A percentile compares a stretch with the other conserved stretches of the same genome.
Evolutionary conservation across 2,888 invertebrate species (phyloP).

Genomic region (Synanthedon vespiformis): DNA sequence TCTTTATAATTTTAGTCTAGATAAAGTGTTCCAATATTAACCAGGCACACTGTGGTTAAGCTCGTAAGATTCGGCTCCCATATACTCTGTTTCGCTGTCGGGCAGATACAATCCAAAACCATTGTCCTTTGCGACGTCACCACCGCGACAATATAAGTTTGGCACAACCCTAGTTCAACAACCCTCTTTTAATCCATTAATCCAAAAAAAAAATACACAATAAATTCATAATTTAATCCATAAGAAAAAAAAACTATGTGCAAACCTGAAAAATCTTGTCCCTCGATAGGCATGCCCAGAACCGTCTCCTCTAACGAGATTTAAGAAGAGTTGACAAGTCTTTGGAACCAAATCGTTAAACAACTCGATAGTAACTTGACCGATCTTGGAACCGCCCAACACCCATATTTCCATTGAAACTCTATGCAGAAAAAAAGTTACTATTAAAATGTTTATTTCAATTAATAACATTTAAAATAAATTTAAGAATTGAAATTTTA

Average conservation of each 20-base stretch:
- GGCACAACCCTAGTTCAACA: conserved; percentile 51
- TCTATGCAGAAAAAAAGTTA: conserved; percentile 16
- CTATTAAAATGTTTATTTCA: neutral
- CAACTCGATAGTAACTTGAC: conserved; percentile 42
- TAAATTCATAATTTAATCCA: too few species aligned
- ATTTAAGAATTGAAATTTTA: neutral
- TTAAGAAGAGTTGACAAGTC: conserved; percentile 47
- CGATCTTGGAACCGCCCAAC: conserved; percentile 50
- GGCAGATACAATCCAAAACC: conserved; percentile 66
- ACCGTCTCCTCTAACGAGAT: conserved; percentile 38
- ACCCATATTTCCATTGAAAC: conserved; percentile 53
- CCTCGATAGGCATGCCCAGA: conserved; percentile 46
- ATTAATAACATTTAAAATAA: neutral
- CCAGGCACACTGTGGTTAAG: conserved; percentile 63
- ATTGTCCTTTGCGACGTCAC: conserved; percentile 69
- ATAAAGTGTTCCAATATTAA: conserved; percentile 8
- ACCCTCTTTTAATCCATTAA: neutral
- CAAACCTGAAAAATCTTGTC: conserved; percentile 49
- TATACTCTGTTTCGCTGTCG: conserved; percentile 40
- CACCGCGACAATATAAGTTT: conserved; percentile 69
- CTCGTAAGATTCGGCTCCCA: conserved; percentile 49
- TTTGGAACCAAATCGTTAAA: conserved; percentile 49
- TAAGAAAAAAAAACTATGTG: neutral
- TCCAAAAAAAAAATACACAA: too few species aligned
- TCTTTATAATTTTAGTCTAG: too few species aligned